These are phyloP conservation scores for Agrotis clavis DNA, from an alignment of 2,888 invertebrate species.

Conservation along the genomic window DNA sequence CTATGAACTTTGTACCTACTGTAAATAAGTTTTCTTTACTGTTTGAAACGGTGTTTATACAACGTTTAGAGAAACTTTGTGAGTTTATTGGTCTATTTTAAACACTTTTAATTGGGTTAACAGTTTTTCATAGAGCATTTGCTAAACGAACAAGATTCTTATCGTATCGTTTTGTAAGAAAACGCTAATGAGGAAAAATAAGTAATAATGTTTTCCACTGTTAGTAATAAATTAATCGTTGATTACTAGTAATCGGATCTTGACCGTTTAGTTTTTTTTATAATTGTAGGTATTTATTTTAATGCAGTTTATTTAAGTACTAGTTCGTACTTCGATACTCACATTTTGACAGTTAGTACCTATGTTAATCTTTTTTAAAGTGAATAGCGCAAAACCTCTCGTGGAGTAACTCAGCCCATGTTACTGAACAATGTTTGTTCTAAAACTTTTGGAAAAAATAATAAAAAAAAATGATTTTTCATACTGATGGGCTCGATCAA, in stretches of 20 bases:
- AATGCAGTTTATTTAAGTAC: background rate
- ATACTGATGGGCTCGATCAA: too few species aligned
- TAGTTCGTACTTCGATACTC: background rate
- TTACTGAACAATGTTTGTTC: too few species aligned
- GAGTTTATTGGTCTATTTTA: constrained; percentile 16
- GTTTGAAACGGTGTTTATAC: constrained; percentile 8
- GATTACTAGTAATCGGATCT: constrained; percentile 21
- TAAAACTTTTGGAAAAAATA: too few species aligned
- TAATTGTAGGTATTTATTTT: background rate
- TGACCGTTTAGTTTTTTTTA: constrained; percentile 22
- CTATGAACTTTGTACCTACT: constrained; percentile 65
- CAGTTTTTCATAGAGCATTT: background rate
- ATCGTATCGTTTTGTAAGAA: constrained; percentile 27
- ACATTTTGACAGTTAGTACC: background rate
- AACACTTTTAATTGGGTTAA: constrained; percentile 3
- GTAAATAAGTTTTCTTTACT: constrained; percentile 33
- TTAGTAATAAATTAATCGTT: constrained; percentile 18
- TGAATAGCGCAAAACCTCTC: too few species aligned
- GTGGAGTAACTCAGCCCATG: too few species aligned
- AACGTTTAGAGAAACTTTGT: background rate
- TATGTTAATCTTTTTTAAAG: background rate
- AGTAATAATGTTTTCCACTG: constrained; percentile 22
- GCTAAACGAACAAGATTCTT: constrained; percentile 17
- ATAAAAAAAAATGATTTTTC: too few species aligned
- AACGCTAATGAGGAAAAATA: constrained; percentile 45